Conservation (phyloP, 2,113 vertebrate genomes). For the Pelecanus crispus region DNA sequence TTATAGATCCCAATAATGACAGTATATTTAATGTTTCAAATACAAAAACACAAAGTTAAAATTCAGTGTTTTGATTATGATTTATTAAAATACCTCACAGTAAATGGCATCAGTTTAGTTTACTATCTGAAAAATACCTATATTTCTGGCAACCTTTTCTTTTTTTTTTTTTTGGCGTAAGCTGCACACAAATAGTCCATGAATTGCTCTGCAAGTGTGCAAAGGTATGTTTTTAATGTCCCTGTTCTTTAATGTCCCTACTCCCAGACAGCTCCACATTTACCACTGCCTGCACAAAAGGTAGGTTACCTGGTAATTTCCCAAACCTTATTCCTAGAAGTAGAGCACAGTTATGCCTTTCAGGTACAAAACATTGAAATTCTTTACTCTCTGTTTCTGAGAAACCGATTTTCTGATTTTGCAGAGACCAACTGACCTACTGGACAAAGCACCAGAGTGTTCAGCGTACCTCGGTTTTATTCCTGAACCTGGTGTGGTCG, state of each 20-base stretch:
- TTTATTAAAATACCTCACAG: not conserved
- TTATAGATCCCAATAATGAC: not conserved
- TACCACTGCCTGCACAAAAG: not conserved
- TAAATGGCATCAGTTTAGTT: not conserved
- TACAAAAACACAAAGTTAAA: not conserved
- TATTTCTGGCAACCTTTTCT: not conserved
- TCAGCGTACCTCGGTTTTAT: not conserved
- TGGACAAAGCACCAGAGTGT: not conserved
- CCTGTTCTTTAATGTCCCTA: not conserved
- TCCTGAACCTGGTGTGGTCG: fast-evolving
- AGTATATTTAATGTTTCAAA: not conserved
- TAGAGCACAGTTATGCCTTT: not conserved
- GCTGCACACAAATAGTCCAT: not conserved
- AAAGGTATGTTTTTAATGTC: not conserved
- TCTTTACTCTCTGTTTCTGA: not conserved
- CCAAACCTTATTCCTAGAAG: not conserved
- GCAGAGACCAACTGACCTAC: not conserved
- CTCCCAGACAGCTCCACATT: not conserved
- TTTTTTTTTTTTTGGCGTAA: not conserved
- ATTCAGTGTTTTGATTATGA: not conserved
- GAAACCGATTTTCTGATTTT: not conserved
- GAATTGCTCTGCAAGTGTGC: not conserved
- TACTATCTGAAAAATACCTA: not conserved
- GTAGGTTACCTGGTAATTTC: not conserved
- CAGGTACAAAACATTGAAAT: not conserved